These are phyloP conservation scores for Suillia variegata DNA, from an alignment of 2,888 invertebrate species.

Conservation along the genomic window DNA sequence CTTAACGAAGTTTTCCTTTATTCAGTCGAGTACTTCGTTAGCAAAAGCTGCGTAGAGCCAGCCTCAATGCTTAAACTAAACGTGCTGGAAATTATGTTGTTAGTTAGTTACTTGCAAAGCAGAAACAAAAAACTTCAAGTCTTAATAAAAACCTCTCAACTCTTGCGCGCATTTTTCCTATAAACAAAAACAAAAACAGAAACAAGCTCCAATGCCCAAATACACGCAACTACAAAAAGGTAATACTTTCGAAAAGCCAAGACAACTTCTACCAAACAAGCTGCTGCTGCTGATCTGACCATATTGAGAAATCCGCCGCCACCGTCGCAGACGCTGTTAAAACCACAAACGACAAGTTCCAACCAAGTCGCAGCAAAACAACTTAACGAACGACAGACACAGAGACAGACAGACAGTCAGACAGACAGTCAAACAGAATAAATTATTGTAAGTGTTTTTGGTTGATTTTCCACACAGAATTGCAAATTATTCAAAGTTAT, in stretches of 20 bases:
- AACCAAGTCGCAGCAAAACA: slow-evolving; percentile 25
- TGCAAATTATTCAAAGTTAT: slow-evolving; percentile 14
- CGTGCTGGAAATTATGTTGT: too few relatives aligned
- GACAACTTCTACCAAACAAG: slow-evolving; percentile 4
- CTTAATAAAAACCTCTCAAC: too few relatives aligned
- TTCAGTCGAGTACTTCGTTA: too few relatives aligned
- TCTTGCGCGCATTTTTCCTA: too few relatives aligned
- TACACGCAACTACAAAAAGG: too few relatives aligned
- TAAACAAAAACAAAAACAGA: too few relatives aligned
- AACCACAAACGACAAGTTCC: background rate
- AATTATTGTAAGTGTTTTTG: slow-evolving; percentile 3
- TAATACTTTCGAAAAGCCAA: background rate
- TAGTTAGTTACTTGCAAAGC: too few relatives aligned
- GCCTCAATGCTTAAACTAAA: too few relatives aligned
- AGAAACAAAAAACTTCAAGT: too few relatives aligned
- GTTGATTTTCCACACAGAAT: slow-evolving; percentile 14
- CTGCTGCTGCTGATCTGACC: slow-evolving; percentile 26
- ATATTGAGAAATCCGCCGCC: slow-evolving; percentile 34
- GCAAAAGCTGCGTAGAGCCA: too few relatives aligned
- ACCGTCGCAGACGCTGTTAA: background rate
- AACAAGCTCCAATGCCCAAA: too few relatives aligned
- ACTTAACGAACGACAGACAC: background rate
- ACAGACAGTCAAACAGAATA: slow-evolving; percentile 9
- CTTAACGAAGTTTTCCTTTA: too few relatives aligned
- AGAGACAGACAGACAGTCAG: background rate